Conservation (phyloP, 2,888 invertebrate genomes). For the Hypsopygia costalis region DNA sequence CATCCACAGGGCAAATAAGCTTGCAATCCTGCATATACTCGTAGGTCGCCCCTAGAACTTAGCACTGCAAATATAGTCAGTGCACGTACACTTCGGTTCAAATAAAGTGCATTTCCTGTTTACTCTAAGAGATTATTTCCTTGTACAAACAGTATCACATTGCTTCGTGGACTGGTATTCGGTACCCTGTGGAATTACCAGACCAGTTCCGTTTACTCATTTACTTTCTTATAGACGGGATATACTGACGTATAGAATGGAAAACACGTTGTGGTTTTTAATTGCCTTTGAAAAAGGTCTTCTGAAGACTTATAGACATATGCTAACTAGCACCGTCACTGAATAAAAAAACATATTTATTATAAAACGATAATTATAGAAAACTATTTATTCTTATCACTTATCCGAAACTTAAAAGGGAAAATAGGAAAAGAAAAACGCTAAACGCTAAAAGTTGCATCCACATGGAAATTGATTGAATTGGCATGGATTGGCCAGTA, state of each 20-base stretch:
- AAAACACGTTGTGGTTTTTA: slow-evolving; percentile 21
- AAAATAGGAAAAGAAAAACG: too few relatives aligned
- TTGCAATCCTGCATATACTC: slow-evolving; percentile 3
- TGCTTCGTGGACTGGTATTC: slow-evolving; percentile 43
- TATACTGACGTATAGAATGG: slow-evolving; percentile 24
- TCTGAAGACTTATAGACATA: too few relatives aligned
- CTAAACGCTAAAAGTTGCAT: too few relatives aligned
- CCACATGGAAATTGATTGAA: too few relatives aligned
- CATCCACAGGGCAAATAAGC: slow-evolving; percentile 1
- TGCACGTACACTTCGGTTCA: slow-evolving; percentile 47
- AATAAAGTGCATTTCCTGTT: slow-evolving; percentile 65
- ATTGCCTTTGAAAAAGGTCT: slow-evolving; percentile 22
- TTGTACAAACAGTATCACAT: slow-evolving; percentile 57
- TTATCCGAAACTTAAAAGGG: too few relatives aligned
- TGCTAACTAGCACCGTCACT: too few relatives aligned
- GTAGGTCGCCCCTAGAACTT: slow-evolving; percentile 8
- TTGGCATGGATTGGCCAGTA: too few relatives aligned
- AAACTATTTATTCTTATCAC: too few relatives aligned
- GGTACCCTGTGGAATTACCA: slow-evolving; percentile 53
- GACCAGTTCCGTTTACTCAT: slow-evolving; percentile 46
- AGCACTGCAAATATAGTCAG: slow-evolving; percentile 31
- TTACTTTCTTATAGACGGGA: slow-evolving; percentile 42
- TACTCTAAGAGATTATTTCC: slow-evolving; percentile 68
- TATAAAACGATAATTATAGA: too few relatives aligned
- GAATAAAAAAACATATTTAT: too few relatives aligned